These are phyloP conservation scores for Typhlichthys eigenmanni DNA, from an alignment of 2,797 vertebrate genomes.

Conservation along the genomic window DNA sequence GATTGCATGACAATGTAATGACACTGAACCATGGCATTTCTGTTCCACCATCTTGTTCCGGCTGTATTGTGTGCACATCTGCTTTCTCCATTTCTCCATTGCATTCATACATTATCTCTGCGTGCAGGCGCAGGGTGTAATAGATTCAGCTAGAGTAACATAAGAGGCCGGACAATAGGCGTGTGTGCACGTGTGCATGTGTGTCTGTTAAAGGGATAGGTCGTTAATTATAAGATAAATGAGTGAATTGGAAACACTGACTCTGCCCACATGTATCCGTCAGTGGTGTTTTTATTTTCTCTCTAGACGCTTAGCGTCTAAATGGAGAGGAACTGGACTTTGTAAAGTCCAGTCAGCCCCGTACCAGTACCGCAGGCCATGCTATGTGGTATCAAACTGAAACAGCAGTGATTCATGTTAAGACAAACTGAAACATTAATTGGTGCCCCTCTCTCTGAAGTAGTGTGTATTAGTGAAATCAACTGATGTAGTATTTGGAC, in stretches of 20 bases:
- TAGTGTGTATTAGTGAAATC: too few relatives aligned
- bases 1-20: not conserved
- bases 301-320: slow-evolving; percentile 30
- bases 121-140: slow-evolving; percentile 24
- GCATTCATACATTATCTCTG: slow-evolving; percentile 38
- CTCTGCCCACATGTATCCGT: slow-evolving; percentile 40
- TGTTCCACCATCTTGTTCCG: too few relatives aligned
- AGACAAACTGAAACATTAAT: too few relatives aligned
- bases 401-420: too few relatives aligned
- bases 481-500: too few relatives aligned
- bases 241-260: slow-evolving; percentile 58
- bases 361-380: too few relatives aligned
- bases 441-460: too few relatives aligned
- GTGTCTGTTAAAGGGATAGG: slow-evolving; percentile 25
- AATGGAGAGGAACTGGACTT: not conserved
- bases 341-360: not conserved
- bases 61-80: not conserved
- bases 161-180: slow-evolving; percentile 40
- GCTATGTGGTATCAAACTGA: too few relatives aligned
- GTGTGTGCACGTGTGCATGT: slow-evolving; percentile 12
- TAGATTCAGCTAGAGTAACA: slow-evolving; percentile 53
- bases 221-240: slow-evolving; percentile 65
- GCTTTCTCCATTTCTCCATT: slow-evolving; percentile 15
- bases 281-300: slow-evolving; percentile 24
- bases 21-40: not conserved